Evolutionary conservation across 1,140 invertebrate genomes (phyloP).

Genomic region (Antheraea pernyi): DNA sequence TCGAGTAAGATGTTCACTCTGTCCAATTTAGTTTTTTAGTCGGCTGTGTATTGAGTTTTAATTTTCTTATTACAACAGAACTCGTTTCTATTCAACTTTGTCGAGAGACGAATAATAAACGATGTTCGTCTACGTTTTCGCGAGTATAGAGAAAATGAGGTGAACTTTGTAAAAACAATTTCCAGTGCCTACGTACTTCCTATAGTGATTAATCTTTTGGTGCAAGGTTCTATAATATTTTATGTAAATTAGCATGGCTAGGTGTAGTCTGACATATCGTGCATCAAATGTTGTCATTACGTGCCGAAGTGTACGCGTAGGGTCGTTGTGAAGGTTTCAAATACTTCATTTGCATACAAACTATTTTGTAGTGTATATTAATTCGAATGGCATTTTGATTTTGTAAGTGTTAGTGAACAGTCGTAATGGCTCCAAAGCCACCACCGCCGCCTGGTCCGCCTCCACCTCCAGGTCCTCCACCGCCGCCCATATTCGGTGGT

Average conservation of each 20-base stretch:
- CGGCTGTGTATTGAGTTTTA: slow-evolving; percentile 13
- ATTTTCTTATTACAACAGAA: slow-evolving; percentile 13
- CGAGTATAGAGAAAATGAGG: slow-evolving; percentile 35
- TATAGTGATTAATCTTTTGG: slow-evolving; percentile 73
- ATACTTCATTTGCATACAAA: slow-evolving; percentile 20
- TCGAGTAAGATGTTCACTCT: slow-evolving; percentile 25
- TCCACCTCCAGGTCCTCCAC: slow-evolving; percentile 81
- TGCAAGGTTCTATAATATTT: slow-evolving; percentile 69
- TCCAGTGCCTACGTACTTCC: slow-evolving; percentile 71
- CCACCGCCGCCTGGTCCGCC: slow-evolving; percentile 81
- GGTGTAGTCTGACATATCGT: slow-evolving; percentile 54
- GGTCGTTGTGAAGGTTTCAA: slow-evolving; percentile 34
- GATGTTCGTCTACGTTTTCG: slow-evolving; percentile 13
- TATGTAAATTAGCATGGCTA: slow-evolving; percentile 71
- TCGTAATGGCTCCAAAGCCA: slow-evolving; percentile 54
- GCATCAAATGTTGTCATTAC: slow-evolving; percentile 59
- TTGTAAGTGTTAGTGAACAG: slow-evolving; percentile 25
- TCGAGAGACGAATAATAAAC: slow-evolving; percentile 18
- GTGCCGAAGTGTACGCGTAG: slow-evolving; percentile 45
- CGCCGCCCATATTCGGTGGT: slow-evolving; percentile 83
- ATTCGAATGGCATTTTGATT: slow-evolving; percentile 45
- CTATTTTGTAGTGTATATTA: slow-evolving; percentile 18
- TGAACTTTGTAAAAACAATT: slow-evolving; percentile 59
- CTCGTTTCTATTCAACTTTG: slow-evolving; percentile 22
- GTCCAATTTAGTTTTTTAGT: slow-evolving; percentile 25